phyloP scores from a whole-genome alignment of 2,888 invertebrate species.

The Cosmia trapezina region DNA sequence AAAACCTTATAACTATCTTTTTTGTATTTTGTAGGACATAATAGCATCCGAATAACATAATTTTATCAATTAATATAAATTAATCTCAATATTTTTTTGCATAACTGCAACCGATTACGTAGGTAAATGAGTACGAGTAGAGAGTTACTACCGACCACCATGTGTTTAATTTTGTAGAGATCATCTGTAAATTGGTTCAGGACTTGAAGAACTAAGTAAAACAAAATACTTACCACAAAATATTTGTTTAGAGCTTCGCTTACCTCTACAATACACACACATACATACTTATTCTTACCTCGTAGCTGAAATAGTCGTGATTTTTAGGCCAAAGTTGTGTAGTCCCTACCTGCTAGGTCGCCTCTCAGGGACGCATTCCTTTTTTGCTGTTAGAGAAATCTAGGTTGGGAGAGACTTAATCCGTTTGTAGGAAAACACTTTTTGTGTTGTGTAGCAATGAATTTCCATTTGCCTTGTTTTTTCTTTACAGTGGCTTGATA shows the following conservation, averaged over 20 bases:
- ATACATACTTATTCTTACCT: not conserved
- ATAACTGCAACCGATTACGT: not conserved
- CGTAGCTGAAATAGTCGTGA: constrained; percentile 18
- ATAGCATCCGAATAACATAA: not conserved
- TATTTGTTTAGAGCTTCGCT: not conserved
- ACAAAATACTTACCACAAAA: not conserved
- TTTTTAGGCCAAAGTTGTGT: constrained; percentile 37
- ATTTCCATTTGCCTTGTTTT: not conserved
- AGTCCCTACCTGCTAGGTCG: constrained; percentile 12
- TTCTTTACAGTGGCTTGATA: not conserved
- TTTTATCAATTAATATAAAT: not conserved
- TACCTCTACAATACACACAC: not conserved
- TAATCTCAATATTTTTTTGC: not conserved
- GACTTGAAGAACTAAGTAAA: not conserved
- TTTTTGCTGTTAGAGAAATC: constrained; percentile 32
- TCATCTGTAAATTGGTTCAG: not conserved
- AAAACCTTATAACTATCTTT: not conserved
- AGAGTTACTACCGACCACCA: not conserved
- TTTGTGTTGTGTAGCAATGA: constrained; percentile 14
- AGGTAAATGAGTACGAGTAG: not conserved
- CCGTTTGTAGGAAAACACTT: constrained; percentile 19
- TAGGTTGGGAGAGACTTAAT: constrained; percentile 33
- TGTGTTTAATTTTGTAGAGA: not conserved
- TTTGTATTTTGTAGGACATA: not conserved
- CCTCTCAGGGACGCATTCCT: constrained; percentile 21